Evolutionary conservation across 2,797 vertebrate genomes (phyloP).

Genomic region (Ciconia nigra): DNA sequence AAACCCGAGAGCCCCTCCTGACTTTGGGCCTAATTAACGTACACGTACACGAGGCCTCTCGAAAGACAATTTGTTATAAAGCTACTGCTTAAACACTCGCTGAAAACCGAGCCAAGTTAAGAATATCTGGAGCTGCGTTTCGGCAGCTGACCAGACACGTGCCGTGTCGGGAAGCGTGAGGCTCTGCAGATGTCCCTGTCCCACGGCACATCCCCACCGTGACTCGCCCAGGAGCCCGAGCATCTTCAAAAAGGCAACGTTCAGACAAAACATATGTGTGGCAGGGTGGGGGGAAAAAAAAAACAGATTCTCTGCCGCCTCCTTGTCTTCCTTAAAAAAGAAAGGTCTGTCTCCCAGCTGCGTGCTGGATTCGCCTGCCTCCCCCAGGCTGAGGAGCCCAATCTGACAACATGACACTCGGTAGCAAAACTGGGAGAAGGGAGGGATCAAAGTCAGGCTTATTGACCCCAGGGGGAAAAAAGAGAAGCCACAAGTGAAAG

Average conservation of each 20-base stretch:
- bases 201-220: background rate
- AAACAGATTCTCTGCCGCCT: background rate
- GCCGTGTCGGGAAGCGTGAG: accelerated
- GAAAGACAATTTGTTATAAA: background rate
- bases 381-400: background rate
- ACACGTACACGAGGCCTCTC: accelerated
- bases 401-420: background rate
- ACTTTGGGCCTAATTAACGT: background rate
- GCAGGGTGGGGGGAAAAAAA: background rate
- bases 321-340: background rate
- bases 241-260: background rate
- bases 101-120: background rate
- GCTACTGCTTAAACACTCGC: background rate
- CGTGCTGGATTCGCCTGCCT: background rate
- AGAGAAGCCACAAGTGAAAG: background rate
- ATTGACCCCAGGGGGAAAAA: background rate
- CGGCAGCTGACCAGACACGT: background rate
- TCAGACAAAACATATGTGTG: background rate
- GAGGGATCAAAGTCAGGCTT: background rate
- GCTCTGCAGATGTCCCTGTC: background rate
- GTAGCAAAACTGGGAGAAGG: background rate
- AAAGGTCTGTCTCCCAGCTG: conserved; percentile 35
- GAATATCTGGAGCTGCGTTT: background rate
- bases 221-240: background rate
- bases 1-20: background rate